phyloP scores from a whole-genome alignment of 2,888 invertebrate genomes.

The Argyresthia albistria region DNA sequence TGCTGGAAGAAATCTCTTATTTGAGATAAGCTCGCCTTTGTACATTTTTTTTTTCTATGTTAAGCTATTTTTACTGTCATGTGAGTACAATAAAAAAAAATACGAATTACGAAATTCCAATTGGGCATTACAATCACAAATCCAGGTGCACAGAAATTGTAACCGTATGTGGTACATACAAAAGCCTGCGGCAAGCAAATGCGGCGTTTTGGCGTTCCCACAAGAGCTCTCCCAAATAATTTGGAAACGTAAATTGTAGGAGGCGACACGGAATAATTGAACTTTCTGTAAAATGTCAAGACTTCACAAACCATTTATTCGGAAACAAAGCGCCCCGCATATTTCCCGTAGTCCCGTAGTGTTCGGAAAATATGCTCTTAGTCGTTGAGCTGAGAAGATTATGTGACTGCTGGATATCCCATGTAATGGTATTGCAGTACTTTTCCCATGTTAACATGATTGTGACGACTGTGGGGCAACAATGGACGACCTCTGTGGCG shows the following conservation, averaged over 20 bases:
- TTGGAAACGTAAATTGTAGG: constrained; percentile 12
- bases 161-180: no score
- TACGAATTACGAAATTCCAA: no score
- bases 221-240: not conserved
- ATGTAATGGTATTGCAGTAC: not conserved
- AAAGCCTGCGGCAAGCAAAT: no score
- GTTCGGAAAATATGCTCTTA: constrained; percentile 19
- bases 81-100: no score
- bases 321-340: constrained; percentile 24
- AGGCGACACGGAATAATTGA: constrained; percentile 11
- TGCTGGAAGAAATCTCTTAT: no score
- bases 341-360: constrained; percentile 15
- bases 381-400: constrained; percentile 2
- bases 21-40: no score
- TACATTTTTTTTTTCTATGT: no score
- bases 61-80: no score
- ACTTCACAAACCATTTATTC: constrained; percentile 28
- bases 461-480: no score
- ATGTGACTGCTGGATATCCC: not conserved
- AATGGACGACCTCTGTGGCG: no score
- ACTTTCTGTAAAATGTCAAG: constrained; percentile 14
- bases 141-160: no score
- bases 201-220: not conserved
- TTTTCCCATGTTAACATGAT: not conserved
- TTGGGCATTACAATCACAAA: no score